phyloP scores from a whole-genome alignment of 1,140 invertebrate species.

The Paramacrobiotus metropolitanus region DNA sequence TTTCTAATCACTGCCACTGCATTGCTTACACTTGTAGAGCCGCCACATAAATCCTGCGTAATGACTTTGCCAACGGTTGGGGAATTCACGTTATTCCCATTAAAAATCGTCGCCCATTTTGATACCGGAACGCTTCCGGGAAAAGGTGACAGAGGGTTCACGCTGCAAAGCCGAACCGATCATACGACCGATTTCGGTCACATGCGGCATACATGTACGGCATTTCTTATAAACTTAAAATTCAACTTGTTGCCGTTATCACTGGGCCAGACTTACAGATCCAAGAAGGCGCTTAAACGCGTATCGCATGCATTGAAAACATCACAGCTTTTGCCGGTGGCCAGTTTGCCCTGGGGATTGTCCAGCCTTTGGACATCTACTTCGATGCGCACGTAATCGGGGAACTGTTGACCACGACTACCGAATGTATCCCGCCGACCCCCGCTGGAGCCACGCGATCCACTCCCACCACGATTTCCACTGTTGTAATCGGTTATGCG shows the following conservation, averaged over 20 bases:
- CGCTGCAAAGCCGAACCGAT: no score
- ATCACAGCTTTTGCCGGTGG: not conserved
- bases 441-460: not conserved
- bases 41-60: not conserved
- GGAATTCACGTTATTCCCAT: not conserved
- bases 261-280: not conserved
- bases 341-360: not conserved
- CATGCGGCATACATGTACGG: no score
- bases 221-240: no score
- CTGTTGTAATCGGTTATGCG: not conserved
- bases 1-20: no score
- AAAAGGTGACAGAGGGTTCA: not conserved
- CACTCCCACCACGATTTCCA: not conserved
- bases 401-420: not conserved
- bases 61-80: not conserved
- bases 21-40: not conserved
- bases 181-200: no score
- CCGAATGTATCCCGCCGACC: not conserved
- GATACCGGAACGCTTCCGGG: not conserved
- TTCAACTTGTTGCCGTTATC: no score
- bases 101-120: not conserved
- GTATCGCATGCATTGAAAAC: not conserved
- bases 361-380: not conserved
- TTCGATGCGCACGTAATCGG: not conserved
- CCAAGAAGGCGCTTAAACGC: not conserved